Conservation (phyloP, 2,113 vertebrate genomes). For the Pao palembangensis region DNA sequence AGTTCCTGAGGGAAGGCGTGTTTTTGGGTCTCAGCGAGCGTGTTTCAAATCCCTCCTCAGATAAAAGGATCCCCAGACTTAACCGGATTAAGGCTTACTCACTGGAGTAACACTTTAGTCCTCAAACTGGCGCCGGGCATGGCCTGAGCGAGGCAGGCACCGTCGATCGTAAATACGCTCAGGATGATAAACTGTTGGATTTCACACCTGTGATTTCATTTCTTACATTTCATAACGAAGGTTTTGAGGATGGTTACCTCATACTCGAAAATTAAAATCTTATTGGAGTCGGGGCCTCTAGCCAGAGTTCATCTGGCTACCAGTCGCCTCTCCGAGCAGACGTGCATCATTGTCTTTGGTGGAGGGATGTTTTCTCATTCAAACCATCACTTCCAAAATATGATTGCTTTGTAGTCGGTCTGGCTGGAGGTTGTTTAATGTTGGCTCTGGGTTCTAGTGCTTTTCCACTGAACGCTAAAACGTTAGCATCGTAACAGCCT, state of each 20-base stretch:
- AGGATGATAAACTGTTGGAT: conserved; percentile 7
- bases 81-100: too few species aligned
- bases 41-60: too few species aligned
- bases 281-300: conserved; percentile 10
- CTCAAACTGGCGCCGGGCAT: too few species aligned
- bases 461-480: conserved; percentile 15
- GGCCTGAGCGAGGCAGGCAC: too few species aligned
- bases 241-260: conserved; percentile 8
- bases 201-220: conserved; percentile 7
- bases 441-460: neutral
- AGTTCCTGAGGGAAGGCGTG: too few species aligned
- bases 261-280: neutral
- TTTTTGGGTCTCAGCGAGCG: too few species aligned
- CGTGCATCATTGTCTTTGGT: conserved; percentile 2
- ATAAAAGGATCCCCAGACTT: too few species aligned
- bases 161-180: neutral
- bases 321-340: conserved; percentile 10
- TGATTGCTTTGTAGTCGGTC: conserved; percentile 6
- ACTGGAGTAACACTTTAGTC: too few species aligned
- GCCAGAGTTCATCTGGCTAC: conserved; percentile 21
- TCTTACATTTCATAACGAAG: neutral
- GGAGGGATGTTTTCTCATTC: conserved; percentile 2
- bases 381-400: conserved; percentile 5
- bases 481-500: conserved; percentile 4
- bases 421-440: neutral